Conservation (phyloP, 2,888 invertebrate species). For the Carabus problematicus region DNA sequence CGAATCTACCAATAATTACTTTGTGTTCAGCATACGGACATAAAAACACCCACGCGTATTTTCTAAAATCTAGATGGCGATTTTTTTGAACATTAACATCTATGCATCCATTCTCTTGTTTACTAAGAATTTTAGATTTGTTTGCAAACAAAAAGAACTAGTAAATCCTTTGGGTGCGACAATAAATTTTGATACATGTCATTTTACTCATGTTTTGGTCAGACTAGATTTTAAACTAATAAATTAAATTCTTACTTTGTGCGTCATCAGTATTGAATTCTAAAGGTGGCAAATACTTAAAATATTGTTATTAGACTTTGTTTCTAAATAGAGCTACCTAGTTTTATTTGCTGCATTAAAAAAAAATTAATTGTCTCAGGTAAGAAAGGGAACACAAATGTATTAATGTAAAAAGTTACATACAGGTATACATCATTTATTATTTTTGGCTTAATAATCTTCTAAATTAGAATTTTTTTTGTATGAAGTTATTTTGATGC, state of each 20-base stretch:
- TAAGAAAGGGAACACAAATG: background rate
- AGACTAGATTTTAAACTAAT: background rate
- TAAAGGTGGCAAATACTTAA: too few relatives aligned
- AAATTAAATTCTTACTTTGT: constrained; percentile 15
- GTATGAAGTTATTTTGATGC: too few relatives aligned
- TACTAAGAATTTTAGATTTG: background rate
- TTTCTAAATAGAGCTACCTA: background rate
- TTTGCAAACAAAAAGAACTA: background rate
- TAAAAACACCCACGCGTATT: constrained; percentile 15
- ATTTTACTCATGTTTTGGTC: constrained; percentile 4
- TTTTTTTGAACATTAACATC: constrained; percentile 2
- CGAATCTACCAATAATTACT: constrained; percentile 15
- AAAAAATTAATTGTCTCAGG: constrained; percentile 5
- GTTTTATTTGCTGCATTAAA: background rate
- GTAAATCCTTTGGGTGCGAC: background rate
- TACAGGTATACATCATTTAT: too few relatives aligned
- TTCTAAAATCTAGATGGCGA: background rate
- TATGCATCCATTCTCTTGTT: background rate
- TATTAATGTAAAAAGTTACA: background rate
- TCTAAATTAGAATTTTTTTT: too few relatives aligned
- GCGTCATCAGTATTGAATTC: constrained; percentile 9
- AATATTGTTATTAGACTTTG: too few relatives aligned
- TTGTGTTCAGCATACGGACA: constrained; percentile 11
- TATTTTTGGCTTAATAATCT: too few relatives aligned
- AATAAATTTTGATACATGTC: background rate